phyloP scores from a whole-genome alignment of 2,888 invertebrate genomes.

The Tethea ocularis region DNA sequence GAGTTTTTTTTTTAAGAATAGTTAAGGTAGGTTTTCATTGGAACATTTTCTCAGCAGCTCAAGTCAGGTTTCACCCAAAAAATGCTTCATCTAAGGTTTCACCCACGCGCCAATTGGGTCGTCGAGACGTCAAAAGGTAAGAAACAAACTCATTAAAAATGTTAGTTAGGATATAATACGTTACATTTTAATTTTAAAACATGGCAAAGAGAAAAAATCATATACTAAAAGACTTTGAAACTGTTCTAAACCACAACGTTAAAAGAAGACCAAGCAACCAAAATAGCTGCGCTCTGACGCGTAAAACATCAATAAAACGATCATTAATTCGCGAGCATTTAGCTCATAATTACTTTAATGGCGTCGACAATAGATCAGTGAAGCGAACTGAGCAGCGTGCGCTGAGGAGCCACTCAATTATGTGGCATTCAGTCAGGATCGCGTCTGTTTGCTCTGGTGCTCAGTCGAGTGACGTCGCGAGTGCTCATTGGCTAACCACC shows the following conservation, averaged over 20 bases:
- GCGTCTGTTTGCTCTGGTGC: slow-evolving; percentile 61
- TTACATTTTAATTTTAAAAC: too few relatives aligned
- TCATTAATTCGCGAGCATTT: slow-evolving; percentile 72
- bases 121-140: too few relatives aligned
- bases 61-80: too few relatives aligned
- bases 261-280: slow-evolving; percentile 13
- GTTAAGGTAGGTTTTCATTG: too few relatives aligned
- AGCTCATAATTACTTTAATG: slow-evolving; percentile 74
- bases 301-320: slow-evolving; percentile 69
- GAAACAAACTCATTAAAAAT: too few relatives aligned
- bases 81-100: too few relatives aligned
- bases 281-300: slow-evolving; percentile 44
- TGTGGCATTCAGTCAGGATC: slow-evolving; percentile 74
- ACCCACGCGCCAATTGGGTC: too few relatives aligned
- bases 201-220: too few relatives aligned
- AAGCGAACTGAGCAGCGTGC: slow-evolving; percentile 33
- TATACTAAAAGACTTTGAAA: too few relatives aligned
- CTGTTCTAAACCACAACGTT: not conserved
- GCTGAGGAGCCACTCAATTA: slow-evolving; percentile 71
- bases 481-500: slow-evolving; percentile 63
- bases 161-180: too few relatives aligned
- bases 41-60: too few relatives aligned
- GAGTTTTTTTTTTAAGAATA: too few relatives aligned
- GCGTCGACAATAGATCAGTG: slow-evolving; percentile 66
- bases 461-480: slow-evolving; percentile 50